These are phyloP conservation scores for Patella depressa DNA, from an alignment of 2,888 invertebrate genomes.

Conservation along the genomic window DNA sequence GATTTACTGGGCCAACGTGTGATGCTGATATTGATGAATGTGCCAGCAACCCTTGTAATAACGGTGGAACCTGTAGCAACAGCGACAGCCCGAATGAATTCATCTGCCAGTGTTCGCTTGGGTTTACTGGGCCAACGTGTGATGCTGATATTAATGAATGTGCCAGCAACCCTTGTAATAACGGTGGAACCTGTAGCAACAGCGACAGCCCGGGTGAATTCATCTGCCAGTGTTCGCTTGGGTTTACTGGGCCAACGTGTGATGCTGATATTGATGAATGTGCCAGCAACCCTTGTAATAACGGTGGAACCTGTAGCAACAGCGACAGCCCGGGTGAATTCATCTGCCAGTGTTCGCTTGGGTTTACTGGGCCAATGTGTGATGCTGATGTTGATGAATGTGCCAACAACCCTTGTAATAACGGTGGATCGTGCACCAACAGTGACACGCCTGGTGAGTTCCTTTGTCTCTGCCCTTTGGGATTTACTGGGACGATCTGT, in stretches of 20 bases:
- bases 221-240: constrained; percentile 74
- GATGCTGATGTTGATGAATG: constrained; percentile 40
- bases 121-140: constrained; percentile 15
- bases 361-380: constrained; percentile 32
- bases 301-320: constrained; percentile 73
- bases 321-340: constrained; percentile 62
- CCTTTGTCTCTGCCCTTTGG: constrained; percentile 35
- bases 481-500: constrained; percentile 39
- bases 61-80: constrained; percentile 1
- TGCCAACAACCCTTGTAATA: constrained; percentile 31
- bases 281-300: constrained; percentile 25
- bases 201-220: constrained; percentile 87
- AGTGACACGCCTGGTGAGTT: constrained; percentile 21
- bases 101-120: constrained; percentile 24
- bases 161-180: constrained; percentile 89
- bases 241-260: constrained; percentile 77
- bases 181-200: constrained; percentile 90
- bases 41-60: constrained; percentile 69
- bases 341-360: background rate
- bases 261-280: constrained; percentile 89
- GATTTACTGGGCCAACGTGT: constrained; percentile 73
- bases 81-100: constrained; percentile 63
- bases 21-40: constrained; percentile 92
- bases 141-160: constrained; percentile 19
- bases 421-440: constrained; percentile 33